A percentile compares a stretch with the other conserved stretches of the same genome.
phyloP scores from a whole-genome alignment of 1,140 invertebrate species.

The Bradynema listronoti region DNA sequence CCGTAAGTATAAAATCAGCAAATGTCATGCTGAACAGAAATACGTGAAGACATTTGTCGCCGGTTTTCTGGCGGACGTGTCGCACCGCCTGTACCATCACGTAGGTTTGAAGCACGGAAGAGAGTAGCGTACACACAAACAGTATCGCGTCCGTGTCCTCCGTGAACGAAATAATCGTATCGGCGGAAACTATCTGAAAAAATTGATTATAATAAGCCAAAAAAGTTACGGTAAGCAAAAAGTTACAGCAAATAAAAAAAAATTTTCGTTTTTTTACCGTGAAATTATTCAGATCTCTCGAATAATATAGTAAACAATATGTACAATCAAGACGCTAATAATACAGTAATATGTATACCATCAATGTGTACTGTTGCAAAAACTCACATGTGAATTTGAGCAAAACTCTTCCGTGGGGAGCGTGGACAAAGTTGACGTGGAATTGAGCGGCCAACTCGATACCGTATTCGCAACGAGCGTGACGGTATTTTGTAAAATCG shows the following conservation, averaged over 20 bases:
- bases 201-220: neutral
- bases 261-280: neutral
- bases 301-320: neutral
- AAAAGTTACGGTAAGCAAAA: neutral
- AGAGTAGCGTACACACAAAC: slow-evolving; percentile 35
- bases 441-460: neutral
- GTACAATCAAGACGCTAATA: neutral
- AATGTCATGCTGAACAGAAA: slow-evolving; percentile 46
- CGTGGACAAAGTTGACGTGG: neutral
- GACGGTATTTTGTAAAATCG: too few species aligned
- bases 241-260: neutral
- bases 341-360: neutral
- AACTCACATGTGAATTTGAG: slow-evolving; percentile 26
- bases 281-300: neutral
- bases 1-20: slow-evolving; percentile 47
- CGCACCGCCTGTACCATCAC: slow-evolving; percentile 28
- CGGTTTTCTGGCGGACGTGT: slow-evolving; percentile 35
- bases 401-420: slow-evolving; percentile 6
- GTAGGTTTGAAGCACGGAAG: slow-evolving; percentile 39
- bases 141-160: slow-evolving; percentile 28
- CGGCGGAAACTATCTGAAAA: slow-evolving; percentile 34
- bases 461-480: too few species aligned
- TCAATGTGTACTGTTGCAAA: too few species aligned
- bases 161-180: slow-evolving; percentile 34
- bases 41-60: slow-evolving; percentile 38